Base-by-base conservation (phyloP, 2,797 vertebrate genomes). In the Galagoides demidoff region DNA sequence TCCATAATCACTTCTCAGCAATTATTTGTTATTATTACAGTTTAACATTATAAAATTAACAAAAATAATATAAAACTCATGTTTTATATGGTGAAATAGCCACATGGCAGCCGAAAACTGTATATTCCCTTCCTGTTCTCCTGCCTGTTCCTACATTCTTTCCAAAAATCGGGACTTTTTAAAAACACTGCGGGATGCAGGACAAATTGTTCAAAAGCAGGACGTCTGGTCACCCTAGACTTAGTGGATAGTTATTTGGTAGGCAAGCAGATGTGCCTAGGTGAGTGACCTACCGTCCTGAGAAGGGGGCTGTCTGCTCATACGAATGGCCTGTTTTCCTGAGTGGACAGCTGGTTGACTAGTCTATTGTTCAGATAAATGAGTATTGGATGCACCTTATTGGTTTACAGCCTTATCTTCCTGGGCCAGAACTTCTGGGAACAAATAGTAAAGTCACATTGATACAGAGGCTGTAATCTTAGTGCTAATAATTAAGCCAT, bases 321-420 rank as follows among this genome's bases (percentile, higher is more conserved):
- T n/a, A 61, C 19, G 37, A 81, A 74, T 12, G 22, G 11, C 11
- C 34, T 52, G 11, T 43, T 86, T 49, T 87, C n/a, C 16, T 59
- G 25, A 91, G 79, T 61, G 93, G 79, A 68, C 4, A 23, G 29
- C 49, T 85, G n/a, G n/a, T 34, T 89, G 68, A 81, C 23, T 57
- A 49, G 13, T 71, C 49, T 39, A 16, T 55, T 52, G 55, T 91
- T 82, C 39, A 82, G 45, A 83, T 68, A 55, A 91, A 89, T 77
- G 74, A 83, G 25, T 57, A 14, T 17, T 45, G 37, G 83, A 77
- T 27, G 55, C 64, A 43, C 71, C 7, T 85, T 57, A n/a, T 3
- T 95, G 74, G 52, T 29, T 90, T 37, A 66, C 8, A 29, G 34
- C 64, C 52, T 93, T 93, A 68, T 85, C 73, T 85, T 90, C 55